Evolutionary conservation across 1,140 invertebrate species (phyloP).

Genomic region (Drosophila seguyi): DNA sequence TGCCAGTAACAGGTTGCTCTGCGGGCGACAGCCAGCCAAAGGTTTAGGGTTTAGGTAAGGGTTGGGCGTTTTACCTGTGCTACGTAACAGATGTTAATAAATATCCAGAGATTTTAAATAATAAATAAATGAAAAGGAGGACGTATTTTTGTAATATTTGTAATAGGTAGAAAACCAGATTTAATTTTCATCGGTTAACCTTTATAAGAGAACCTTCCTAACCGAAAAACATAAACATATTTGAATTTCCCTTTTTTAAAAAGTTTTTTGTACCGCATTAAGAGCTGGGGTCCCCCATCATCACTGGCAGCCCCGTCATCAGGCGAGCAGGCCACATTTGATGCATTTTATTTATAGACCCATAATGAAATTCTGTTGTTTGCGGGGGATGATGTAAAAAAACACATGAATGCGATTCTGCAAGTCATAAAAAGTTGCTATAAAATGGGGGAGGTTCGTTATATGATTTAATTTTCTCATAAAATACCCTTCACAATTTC

Average conservation of each 20-base stretch:
- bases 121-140: neutral
- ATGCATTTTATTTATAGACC: conserved; percentile 51
- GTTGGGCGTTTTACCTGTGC: neutral
- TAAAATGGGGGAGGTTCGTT: neutral
- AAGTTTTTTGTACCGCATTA: neutral
- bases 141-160: neutral
- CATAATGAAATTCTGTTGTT: conserved; percentile 57
- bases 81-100: neutral
- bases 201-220: neutral
- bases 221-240: neutral
- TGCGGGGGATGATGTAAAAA: conserved; percentile 4
- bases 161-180: neutral
- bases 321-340: conserved; percentile 4
- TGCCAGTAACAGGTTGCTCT: conserved; percentile 34
- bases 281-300: neutral
- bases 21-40: neutral
- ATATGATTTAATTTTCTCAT: conserved; percentile 7
- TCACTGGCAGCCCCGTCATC: conserved; percentile 6
- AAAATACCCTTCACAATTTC: neutral
- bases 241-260: neutral
- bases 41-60: conserved; percentile 4
- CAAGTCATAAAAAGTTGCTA: conserved; percentile 2
- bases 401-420: conserved; percentile 5
- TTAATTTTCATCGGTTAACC: neutral
- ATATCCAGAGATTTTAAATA: neutral